Evolutionary conservation across 2,797 vertebrate species (phyloP).

Genomic region (Epinephelus malabaricus): DNA sequence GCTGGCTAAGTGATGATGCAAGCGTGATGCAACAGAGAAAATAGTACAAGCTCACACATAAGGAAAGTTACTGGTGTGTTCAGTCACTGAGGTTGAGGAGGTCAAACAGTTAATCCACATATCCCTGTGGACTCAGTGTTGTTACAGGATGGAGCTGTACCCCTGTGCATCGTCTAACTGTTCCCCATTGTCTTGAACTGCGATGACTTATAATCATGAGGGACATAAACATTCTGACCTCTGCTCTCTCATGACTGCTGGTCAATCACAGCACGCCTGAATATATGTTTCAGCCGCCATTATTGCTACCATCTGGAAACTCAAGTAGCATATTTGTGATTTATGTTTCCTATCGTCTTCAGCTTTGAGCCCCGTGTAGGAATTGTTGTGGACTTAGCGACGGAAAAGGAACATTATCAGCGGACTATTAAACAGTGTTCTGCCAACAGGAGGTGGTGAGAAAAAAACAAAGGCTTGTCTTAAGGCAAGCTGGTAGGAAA

Average conservation of each 20-base stretch:
- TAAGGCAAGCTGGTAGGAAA: slow-evolving; percentile 73
- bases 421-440: slow-evolving; percentile 65
- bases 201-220: slow-evolving; percentile 57
- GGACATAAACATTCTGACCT: slow-evolving; percentile 70
- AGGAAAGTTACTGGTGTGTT: slow-evolving; percentile 45
- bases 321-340: slow-evolving; percentile 42
- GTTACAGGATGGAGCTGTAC: slow-evolving; percentile 50
- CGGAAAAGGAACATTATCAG: slow-evolving; percentile 69
- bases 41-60: slow-evolving; percentile 56
- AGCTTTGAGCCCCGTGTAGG: slow-evolving; percentile 16
- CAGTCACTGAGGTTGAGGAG: slow-evolving; percentile 48
- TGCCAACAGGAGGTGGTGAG: slow-evolving; percentile 61
- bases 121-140: slow-evolving; percentile 51
- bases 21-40: slow-evolving; percentile 64
- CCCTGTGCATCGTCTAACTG: slow-evolving; percentile 46
- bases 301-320: slow-evolving; percentile 68
- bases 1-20: slow-evolving; percentile 64
- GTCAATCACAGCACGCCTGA: slow-evolving; percentile 57
- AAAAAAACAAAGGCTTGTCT: slow-evolving; percentile 68
- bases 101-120: slow-evolving; percentile 72
- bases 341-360: slow-evolving; percentile 49
- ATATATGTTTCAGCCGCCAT: slow-evolving; percentile 56
- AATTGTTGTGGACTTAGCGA: slow-evolving; percentile 30
- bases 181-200: slow-evolving; percentile 54
- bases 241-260: slow-evolving; percentile 44